Evolutionary conservation across 2,797 vertebrate genomes (phyloP).

Genomic region (Acropternis orthonyx): DNA sequence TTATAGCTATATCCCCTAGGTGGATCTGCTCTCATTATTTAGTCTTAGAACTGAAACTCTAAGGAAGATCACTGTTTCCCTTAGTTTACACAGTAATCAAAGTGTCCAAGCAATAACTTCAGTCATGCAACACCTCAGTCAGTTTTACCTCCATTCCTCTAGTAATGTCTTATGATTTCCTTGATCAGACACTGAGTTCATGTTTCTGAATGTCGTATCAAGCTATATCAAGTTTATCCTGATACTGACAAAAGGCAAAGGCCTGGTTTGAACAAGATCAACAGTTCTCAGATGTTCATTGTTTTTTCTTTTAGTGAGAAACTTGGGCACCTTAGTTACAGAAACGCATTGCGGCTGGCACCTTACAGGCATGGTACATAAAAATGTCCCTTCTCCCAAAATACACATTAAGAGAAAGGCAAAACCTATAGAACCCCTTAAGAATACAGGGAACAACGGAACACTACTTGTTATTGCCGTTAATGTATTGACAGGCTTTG

Average conservation of each 20-base stretch:
- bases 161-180: neutral
- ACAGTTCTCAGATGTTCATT: neutral
- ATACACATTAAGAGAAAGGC: neutral
- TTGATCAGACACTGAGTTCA: neutral
- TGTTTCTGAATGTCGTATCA: neutral
- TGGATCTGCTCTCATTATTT: neutral
- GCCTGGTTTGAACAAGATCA: neutral
- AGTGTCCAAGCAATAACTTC: neutral
- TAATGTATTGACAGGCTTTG: neutral
- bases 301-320: neutral
- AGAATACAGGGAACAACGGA: neutral
- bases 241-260: neutral
- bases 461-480: neutral
- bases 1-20: neutral
- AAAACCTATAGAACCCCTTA: neutral
- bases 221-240: neutral
- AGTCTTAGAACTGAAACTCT: neutral
- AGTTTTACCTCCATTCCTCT: neutral
- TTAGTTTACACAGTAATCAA: neutral
- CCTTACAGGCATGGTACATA: neutral
- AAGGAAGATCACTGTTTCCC: neutral
- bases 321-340: neutral
- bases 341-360: neutral
- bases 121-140: neutral
- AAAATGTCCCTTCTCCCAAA: neutral